A percentile compares a stretch with the other conserved stretches of the same genome.
Evolutionary conservation across 2,113 vertebrate species (phyloP).

Genomic region (Amazona guildingii): DNA sequence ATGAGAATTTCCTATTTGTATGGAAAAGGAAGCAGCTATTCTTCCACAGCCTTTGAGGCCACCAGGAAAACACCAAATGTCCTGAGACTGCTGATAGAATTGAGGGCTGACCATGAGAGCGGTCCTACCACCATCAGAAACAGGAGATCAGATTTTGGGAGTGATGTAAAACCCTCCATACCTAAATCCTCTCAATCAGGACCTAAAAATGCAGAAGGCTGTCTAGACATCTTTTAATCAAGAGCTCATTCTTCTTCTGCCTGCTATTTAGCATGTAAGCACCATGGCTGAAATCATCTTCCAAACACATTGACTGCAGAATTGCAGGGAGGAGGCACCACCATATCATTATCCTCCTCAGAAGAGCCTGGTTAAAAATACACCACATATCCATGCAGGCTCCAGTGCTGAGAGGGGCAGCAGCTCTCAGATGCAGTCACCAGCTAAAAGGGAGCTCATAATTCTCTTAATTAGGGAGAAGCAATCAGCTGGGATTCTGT

Average conservation of each 20-base stretch:
- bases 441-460: background rate
- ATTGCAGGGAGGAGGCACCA: slow-evolving; percentile 45
- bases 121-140: background rate
- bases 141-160: background rate
- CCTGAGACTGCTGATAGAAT: background rate
- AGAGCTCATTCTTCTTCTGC: slow-evolving; percentile 9
- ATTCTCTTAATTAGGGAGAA: background rate
- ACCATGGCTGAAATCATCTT: background rate
- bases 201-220: background rate
- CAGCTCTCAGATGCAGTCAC: background rate
- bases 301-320: background rate
- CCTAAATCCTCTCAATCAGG: background rate
- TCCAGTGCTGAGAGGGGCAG: background rate
- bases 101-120: background rate
- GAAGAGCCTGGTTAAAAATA: slow-evolving; percentile 38
- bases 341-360: slow-evolving; percentile 18
- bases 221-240: slow-evolving; percentile 33
- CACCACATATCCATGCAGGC: background rate
- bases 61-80: background rate
- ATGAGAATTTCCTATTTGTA: background rate
- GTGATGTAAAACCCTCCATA: background rate
- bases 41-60: background rate
- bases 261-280: background rate
- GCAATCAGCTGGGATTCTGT: background rate
- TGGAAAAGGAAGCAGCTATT: background rate